Conservation (phyloP, 2,113 vertebrate genomes). For the Stigmatopora nigra region DNA sequence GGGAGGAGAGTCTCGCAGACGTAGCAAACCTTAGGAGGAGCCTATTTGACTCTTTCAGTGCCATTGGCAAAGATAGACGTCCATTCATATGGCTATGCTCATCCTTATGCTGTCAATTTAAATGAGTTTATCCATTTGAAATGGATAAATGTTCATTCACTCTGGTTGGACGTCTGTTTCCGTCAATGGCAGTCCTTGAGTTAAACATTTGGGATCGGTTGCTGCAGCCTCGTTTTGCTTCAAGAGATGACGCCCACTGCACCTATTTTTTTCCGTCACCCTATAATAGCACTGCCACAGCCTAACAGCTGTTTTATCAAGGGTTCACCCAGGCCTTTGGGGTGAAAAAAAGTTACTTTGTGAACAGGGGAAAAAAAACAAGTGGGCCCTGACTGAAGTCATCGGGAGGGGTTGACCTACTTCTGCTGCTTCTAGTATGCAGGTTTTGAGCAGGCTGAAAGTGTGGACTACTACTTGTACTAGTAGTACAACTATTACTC, state of each 20-base stretch:
- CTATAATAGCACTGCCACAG: neutral
- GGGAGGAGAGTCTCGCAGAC: slow-evolving; percentile 2
- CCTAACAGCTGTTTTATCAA: slow-evolving; percentile 23
- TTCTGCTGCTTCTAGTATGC: slow-evolving; percentile 9
- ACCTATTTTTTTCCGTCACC: slow-evolving; percentile 7
- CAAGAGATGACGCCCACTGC: neutral
- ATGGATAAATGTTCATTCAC: too few relatives aligned
- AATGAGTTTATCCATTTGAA: too few relatives aligned
- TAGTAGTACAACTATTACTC: neutral
- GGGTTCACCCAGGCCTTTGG: slow-evolving; percentile 56
- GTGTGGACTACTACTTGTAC: slow-evolving; percentile 31
- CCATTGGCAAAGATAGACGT: too few relatives aligned
- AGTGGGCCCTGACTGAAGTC: slow-evolving; percentile 23
- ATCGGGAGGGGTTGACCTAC: slow-evolving; percentile 64
- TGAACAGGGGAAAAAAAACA: slow-evolving; percentile 16
- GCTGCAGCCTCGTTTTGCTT: slow-evolving; percentile 8
- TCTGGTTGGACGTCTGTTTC: too few relatives aligned
- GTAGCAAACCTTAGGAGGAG: slow-evolving; percentile 29
- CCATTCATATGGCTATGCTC: too few relatives aligned
- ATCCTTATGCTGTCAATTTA: too few relatives aligned
- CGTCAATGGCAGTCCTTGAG: too few relatives aligned
- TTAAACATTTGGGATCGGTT: slow-evolving; percentile 18
- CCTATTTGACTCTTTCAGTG: slow-evolving; percentile 4
- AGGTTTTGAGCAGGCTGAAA: slow-evolving; percentile 8
- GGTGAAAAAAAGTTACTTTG: slow-evolving; percentile 36